Percentiles rank a stretch among this genome's conserved stretches.
These are phyloP conservation scores for Petroica traversi DNA, from an alignment of 2,113 vertebrate species.

Conservation along the genomic window DNA sequence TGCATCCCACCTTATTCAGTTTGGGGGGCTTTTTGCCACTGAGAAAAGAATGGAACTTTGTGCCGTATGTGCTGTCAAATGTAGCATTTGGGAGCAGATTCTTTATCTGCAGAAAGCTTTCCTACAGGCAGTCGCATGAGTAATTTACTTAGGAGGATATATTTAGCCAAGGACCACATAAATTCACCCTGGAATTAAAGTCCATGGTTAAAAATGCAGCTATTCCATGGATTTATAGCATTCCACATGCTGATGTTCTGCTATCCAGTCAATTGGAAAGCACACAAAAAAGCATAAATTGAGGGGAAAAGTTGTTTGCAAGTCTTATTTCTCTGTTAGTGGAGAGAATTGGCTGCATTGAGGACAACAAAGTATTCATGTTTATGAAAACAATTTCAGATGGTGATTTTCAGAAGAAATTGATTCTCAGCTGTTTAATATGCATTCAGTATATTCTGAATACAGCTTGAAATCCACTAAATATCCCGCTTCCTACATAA, in stretches of 20 bases:
- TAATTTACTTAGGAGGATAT: slow-evolving; percentile 74
- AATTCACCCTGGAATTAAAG: slow-evolving; percentile 69
- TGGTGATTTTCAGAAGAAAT: not conserved
- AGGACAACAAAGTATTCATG: not conserved
- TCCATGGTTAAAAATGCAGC: slow-evolving; percentile 47
- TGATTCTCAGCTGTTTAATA: not conserved
- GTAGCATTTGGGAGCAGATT: slow-evolving; percentile 32
- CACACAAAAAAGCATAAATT: not conserved
- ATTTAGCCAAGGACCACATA: slow-evolving; percentile 62
- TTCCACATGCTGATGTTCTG: not conserved
- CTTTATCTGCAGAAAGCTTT: slow-evolving; percentile 57
- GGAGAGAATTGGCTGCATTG: not conserved
- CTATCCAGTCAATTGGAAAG: not conserved
- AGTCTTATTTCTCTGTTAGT: not conserved
- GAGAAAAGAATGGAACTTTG: slow-evolving; percentile 57
- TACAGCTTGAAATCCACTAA: not conserved
- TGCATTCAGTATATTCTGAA: not conserved
- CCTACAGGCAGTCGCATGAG: slow-evolving; percentile 53
- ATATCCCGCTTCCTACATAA: not conserved
- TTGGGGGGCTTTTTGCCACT: slow-evolving; percentile 15
- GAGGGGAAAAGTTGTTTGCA: slow-evolving; percentile 35
- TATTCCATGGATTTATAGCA: slow-evolving; percentile 20
- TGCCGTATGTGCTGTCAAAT: slow-evolving; percentile 44
- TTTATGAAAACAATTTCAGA: not conserved
- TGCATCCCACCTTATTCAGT: not conserved